Conservation (phyloP, 2,888 invertebrate species). For the Teleogryllus oceanicus region DNA sequence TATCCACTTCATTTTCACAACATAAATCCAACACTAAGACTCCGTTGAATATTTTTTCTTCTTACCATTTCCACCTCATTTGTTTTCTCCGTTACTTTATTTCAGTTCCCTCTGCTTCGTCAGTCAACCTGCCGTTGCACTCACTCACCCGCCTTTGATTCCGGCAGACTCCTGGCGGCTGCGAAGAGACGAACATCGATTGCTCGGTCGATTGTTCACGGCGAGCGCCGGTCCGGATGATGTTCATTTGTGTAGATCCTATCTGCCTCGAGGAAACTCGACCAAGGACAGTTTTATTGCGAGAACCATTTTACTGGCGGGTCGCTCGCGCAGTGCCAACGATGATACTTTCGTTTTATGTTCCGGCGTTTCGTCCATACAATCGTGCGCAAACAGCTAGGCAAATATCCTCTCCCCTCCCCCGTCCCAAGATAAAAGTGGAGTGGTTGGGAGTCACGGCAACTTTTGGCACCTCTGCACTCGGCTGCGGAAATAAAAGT, state of each 20-base stretch:
- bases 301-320: neutral
- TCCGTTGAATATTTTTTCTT: too few relatives aligned
- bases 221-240: neutral
- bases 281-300: constrained; percentile 2
- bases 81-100: too few relatives aligned
- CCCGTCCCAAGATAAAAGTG: too few relatives aligned
- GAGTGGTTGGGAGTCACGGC: too few relatives aligned
- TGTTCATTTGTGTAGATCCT: neutral
- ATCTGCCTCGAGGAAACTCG: neutral
- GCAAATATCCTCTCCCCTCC: too few relatives aligned
- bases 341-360: neutral
- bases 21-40: too few relatives aligned
- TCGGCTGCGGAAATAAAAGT: too few relatives aligned
- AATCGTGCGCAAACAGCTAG: too few relatives aligned
- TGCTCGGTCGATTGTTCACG: neutral
- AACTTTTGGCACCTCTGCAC: too few relatives aligned
- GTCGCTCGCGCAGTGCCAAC: neutral
- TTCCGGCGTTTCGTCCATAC: neutral
- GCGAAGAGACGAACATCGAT: neutral
- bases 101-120: too few relatives aligned
- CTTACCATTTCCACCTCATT: too few relatives aligned
- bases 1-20: too few relatives aligned
- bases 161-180: neutral
- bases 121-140: neutral
- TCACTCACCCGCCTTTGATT: neutral